Conservation (phyloP, 2,113 vertebrate genomes). For the Dipodomys merriami region DNA sequence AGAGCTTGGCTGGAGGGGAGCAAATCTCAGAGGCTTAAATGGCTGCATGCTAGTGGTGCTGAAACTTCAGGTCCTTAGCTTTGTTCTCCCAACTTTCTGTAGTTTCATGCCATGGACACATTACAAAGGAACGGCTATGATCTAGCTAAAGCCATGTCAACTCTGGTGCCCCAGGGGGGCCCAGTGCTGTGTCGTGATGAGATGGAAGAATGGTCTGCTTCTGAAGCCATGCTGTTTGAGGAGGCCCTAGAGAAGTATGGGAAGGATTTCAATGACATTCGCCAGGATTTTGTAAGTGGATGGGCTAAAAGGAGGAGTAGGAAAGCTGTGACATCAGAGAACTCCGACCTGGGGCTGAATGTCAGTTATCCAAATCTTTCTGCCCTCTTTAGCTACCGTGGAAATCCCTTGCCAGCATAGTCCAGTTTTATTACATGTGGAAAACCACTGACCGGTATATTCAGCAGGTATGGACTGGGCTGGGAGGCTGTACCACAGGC, state of each 20-base stretch:
- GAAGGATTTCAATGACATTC: constrained; percentile 96
- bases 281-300: constrained; percentile 94
- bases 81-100: background rate
- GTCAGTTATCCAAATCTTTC: background rate
- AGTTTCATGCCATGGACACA: constrained; percentile 97
- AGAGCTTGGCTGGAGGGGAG: background rate
- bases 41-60: background rate
- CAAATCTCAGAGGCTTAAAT: background rate
- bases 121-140: constrained; percentile 94
- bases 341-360: background rate
- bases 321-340: background rate
- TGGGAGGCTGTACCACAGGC: background rate
- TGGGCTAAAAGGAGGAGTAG: background rate
- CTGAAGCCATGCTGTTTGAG: constrained; percentile 95
- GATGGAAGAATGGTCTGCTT: constrained; percentile 98
- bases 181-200: constrained; percentile 95
- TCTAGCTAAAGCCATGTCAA: constrained; percentile 95
- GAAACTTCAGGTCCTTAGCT: background rate
- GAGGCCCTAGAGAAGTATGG: constrained; percentile 96
- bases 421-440: constrained; percentile 99
- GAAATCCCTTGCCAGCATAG: constrained; percentile 96
- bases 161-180: constrained; percentile 94
- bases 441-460: constrained; percentile 98
- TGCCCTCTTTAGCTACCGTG: constrained; percentile 89
- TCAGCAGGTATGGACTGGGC: constrained; percentile 88